phyloP scores from a whole-genome alignment of 2,888 invertebrate species.

The Eumacrocentrus americanus region DNA sequence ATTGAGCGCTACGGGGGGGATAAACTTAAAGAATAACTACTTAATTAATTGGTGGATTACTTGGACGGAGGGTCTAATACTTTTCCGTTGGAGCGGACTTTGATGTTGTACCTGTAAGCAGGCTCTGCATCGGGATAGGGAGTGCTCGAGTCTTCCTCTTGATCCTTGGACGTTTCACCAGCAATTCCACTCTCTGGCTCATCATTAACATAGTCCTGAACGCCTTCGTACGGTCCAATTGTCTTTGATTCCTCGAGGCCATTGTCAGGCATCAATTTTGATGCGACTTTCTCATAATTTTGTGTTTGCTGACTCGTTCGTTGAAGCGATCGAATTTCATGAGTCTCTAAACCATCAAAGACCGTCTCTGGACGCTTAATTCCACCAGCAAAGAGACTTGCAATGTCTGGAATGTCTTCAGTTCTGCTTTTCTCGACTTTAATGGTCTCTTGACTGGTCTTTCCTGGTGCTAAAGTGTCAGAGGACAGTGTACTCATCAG shows the following conservation, averaged over 20 bases:
- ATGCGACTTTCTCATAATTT: conserved; percentile 37
- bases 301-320: conserved; percentile 33
- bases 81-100: conserved; percentile 59
- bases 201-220: conserved; percentile 58
- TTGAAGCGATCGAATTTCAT: conserved; percentile 47
- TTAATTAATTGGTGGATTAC: conserved; percentile 43
- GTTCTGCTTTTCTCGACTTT: conserved; percentile 62
- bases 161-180: conserved; percentile 50
- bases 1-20: neutral
- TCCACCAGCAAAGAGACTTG: conserved; percentile 66
- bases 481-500: conserved; percentile 46
- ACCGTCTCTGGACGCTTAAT: conserved; percentile 49
- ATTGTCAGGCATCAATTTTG: conserved; percentile 49
- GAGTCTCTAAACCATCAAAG: conserved; percentile 55
- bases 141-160: conserved; percentile 58
- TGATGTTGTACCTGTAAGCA: conserved; percentile 59
- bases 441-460: conserved; percentile 61
- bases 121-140: conserved; percentile 57
- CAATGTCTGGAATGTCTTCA: conserved; percentile 67
- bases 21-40: conserved; percentile 14
- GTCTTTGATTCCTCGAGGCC: conserved; percentile 59
- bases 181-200: conserved; percentile 61
- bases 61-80: conserved; percentile 60
- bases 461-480: conserved; percentile 51
- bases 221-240: conserved; percentile 70